Percentiles rank a stretch among this genome's conserved stretches.
phyloP scores from a whole-genome alignment of 2,113 vertebrate genomes.

The Eulemur rufifrons region DNA sequence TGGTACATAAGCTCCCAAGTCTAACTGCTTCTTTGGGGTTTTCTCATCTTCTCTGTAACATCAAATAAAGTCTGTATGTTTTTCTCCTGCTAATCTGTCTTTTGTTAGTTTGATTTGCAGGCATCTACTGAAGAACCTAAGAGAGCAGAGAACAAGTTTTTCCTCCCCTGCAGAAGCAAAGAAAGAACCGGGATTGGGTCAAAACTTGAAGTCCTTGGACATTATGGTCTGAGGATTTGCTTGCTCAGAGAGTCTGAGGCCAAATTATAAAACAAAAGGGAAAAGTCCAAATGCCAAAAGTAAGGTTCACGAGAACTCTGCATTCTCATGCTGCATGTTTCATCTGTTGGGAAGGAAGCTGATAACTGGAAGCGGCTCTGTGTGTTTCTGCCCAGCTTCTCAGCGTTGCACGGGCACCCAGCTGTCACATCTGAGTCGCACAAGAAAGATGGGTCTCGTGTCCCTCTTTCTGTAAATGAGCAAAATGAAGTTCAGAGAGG shows the following conservation, averaged over 20 bases:
- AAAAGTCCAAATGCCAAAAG: too few species aligned
- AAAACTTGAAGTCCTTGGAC: neutral
- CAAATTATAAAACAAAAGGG: too few species aligned
- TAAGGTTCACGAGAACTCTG: neutral
- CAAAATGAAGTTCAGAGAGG: neutral
- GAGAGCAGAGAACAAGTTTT: neutral
- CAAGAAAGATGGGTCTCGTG: neutral
- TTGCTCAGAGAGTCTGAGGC: too few species aligned
- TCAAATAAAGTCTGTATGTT: too few species aligned
- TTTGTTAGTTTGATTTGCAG: neutral
- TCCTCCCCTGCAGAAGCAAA: neutral
- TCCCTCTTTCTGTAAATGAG: neutral
- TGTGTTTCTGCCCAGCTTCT: neutral
- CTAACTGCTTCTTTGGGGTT: neutral
- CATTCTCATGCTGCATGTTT: fast-evolving
- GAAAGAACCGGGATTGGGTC: neutral
- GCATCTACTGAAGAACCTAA: neutral
- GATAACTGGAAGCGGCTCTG: neutral
- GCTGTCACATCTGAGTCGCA: fast-evolving
- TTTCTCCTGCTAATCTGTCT: neutral
- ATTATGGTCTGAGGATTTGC: too few species aligned
- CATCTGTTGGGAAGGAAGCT: neutral
- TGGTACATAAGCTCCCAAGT: too few species aligned
- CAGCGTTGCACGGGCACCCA: fast-evolving
- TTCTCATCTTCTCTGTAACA: neutral